Evolutionary conservation across 2,888 invertebrate species (phyloP).

Genomic region (Poecilus cupreus): DNA sequence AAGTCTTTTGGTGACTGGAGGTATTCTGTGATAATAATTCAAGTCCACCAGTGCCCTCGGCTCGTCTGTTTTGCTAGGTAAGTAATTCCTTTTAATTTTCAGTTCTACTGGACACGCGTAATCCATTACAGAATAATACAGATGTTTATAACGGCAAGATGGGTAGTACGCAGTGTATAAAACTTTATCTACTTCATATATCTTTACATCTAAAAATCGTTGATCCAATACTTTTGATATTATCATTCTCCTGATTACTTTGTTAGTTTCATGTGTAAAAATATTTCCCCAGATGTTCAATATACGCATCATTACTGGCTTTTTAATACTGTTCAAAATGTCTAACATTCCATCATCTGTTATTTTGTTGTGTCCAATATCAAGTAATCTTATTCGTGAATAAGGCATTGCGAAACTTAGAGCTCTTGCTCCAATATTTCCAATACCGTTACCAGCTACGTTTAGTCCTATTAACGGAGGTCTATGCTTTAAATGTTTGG

Average conservation of each 20-base stretch:
- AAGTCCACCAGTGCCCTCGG: slow-evolving; percentile 67
- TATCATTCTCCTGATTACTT: slow-evolving; percentile 71
- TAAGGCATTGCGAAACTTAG: slow-evolving; percentile 76
- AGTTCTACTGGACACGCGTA: slow-evolving; percentile 70
- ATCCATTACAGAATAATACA: slow-evolving; percentile 76
- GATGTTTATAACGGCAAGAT: slow-evolving; percentile 73
- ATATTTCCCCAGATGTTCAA: slow-evolving; percentile 73
- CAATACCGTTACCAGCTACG: slow-evolving; percentile 76
- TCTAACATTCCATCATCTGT: slow-evolving; percentile 75
- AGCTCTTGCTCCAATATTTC: slow-evolving; percentile 76
- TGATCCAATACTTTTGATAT: slow-evolving; percentile 70
- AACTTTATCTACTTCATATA: slow-evolving; percentile 70
- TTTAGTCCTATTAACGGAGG: slow-evolving; percentile 75
- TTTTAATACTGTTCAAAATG: slow-evolving; percentile 76
- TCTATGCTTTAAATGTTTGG: slow-evolving; percentile 74
- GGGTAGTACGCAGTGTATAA: slow-evolving; percentile 71
- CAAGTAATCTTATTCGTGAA: slow-evolving; percentile 76
- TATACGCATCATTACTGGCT: slow-evolving; percentile 71
- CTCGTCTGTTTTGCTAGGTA: slow-evolving; percentile 64
- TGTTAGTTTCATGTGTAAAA: slow-evolving; percentile 68
- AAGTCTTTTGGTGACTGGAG: slow-evolving; percentile 61
- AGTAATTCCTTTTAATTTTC: slow-evolving; percentile 67
- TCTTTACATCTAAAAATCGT: slow-evolving; percentile 72
- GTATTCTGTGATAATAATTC: slow-evolving; percentile 67
- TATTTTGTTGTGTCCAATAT: slow-evolving; percentile 76